A percentile compares a stretch with the other conserved stretches of the same genome.
phyloP scores from a whole-genome alignment of 2,888 invertebrate genomes.

The Polyploca ridens region DNA sequence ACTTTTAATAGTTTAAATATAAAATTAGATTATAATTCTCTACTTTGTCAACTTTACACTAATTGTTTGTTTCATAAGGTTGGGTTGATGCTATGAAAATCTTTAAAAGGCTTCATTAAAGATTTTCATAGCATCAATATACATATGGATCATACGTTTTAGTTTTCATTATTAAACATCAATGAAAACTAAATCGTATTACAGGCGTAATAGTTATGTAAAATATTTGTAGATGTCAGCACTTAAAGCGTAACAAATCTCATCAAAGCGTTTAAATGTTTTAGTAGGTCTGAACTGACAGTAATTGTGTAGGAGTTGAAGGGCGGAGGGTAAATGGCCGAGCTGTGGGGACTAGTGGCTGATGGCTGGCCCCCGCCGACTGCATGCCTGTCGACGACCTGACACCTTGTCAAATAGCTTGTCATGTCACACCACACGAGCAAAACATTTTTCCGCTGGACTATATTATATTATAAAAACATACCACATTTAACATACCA shows the following conservation, averaged over 20 bases:
- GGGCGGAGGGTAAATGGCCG: constrained; percentile 53
- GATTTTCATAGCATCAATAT: too few species aligned
- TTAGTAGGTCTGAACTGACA: constrained; percentile 40
- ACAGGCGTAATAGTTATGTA: too few species aligned
- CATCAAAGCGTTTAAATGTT: constrained; percentile 40
- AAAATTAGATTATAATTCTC: not conserved
- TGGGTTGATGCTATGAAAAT: not conserved
- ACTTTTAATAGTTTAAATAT: not conserved
- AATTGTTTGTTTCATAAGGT: too few species aligned
- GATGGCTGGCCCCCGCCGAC: constrained; percentile 20
- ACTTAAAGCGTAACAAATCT: too few species aligned
- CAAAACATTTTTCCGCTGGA: too few species aligned
- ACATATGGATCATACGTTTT: too few species aligned
- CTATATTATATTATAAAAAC: too few species aligned
- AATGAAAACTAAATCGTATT: too few species aligned
- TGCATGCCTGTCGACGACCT: constrained; percentile 14
- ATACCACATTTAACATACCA: too few species aligned
- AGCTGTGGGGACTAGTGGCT: constrained; percentile 19
- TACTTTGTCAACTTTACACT: too few species aligned
- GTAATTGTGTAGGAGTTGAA: constrained; percentile 53
- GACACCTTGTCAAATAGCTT: not conserved
- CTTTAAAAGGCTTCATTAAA: not conserved
- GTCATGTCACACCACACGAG: not conserved
- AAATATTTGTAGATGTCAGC: too few species aligned
- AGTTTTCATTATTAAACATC: too few species aligned